These are phyloP conservation scores for Scolopax rusticola DNA, from an alignment of 2,797 vertebrate species.

Conservation along the genomic window DNA sequence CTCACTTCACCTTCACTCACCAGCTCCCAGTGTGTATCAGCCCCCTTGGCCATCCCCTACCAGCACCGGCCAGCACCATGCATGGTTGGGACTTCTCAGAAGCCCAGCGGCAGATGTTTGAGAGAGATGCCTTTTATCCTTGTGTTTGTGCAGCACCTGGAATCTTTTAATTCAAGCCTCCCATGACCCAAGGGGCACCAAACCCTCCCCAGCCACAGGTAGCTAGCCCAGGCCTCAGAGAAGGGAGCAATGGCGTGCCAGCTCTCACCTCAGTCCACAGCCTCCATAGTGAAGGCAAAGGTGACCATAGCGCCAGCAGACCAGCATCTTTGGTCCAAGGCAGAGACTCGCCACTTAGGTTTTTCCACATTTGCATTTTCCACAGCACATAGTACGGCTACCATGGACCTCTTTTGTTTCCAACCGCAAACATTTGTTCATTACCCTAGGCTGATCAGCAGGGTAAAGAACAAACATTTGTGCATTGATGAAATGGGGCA, in stretches of 20 bases:
- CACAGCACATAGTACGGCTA: neutral
- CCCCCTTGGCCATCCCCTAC: neutral
- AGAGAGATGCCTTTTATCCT: neutral
- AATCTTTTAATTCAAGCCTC: neutral
- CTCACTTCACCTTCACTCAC: neutral
- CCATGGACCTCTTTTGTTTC: neutral
- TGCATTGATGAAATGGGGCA: neutral
- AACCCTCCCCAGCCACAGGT: neutral
- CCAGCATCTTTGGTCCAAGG: neutral
- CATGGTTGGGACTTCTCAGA: neutral
- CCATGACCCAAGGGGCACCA: rapidly evolving
- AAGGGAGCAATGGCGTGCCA: rapidly evolving
- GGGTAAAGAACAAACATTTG: constrained; percentile 41
- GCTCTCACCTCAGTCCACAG: neutral
- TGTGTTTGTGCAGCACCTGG: neutral
- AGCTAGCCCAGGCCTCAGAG: too few species aligned
- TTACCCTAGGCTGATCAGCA: constrained; percentile 19
- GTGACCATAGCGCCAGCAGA: neutral
- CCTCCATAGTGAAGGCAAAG: neutral
- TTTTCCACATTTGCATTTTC: neutral
- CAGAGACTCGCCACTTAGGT: neutral
- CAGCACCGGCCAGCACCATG: neutral
- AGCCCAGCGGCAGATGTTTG: rapidly evolving
- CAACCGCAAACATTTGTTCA: constrained; percentile 33
- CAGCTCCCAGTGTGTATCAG: neutral